Evolutionary conservation across 2,797 vertebrate species (phyloP).

Genomic region (Anguilla anguilla): DNA sequence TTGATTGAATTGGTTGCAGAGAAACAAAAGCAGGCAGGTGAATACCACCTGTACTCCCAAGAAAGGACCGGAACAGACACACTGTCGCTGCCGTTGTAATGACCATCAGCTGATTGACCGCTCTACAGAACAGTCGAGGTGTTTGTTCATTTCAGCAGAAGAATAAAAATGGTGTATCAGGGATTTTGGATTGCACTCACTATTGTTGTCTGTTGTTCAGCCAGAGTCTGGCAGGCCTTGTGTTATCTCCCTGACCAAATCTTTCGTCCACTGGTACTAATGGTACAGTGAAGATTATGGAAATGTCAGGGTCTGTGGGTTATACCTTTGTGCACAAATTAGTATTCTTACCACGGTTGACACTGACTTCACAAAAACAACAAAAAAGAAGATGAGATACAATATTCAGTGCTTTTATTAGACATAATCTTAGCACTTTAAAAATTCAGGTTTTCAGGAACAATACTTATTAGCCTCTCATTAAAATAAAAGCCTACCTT

Average conservation of each 20-base stretch:
- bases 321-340: background rate
- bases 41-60: background rate
- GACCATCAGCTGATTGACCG: background rate
- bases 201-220: conserved; percentile 7
- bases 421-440: background rate
- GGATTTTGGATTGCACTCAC: conserved; percentile 13
- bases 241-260: background rate
- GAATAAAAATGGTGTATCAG: conserved; percentile 14
- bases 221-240: background rate
- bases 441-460: background rate
- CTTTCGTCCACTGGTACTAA: background rate
- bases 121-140: conserved; percentile 8
- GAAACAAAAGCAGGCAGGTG: conserved; percentile 4
- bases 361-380: background rate
- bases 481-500: background rate
- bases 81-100: background rate
- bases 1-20: background rate
- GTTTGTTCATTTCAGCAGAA: background rate
- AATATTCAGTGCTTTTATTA: background rate
- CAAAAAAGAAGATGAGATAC: background rate
- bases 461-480: background rate
- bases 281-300: background rate
- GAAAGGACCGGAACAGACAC: conserved; percentile 5
- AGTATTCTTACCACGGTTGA: background rate
- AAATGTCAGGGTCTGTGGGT: background rate